These are phyloP conservation scores for Drosophila orosa DNA, from an alignment of 1,140 invertebrate species.

Conservation along the genomic window DNA sequence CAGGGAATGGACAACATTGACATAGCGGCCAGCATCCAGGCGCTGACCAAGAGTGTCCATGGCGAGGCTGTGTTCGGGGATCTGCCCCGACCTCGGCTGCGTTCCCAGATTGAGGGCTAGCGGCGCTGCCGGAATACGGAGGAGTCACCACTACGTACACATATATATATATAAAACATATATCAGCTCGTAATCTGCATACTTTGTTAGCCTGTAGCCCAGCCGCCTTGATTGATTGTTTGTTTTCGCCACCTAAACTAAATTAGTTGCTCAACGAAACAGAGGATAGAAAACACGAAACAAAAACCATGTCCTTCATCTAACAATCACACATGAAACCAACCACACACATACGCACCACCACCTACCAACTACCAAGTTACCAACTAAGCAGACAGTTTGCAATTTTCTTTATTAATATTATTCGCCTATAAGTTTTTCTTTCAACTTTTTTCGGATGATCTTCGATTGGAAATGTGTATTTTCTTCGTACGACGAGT, in stretches of 20 bases:
- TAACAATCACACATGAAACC: constrained; percentile 12
- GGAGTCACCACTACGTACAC: constrained; percentile 67
- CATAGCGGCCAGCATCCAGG: constrained; percentile 94
- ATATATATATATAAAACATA: constrained; percentile 47
- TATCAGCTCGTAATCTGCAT: constrained; percentile 61
- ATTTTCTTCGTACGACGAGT: constrained; percentile 72
- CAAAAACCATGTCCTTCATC: constrained; percentile 20
- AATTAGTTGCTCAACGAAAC: constrained; percentile 75
- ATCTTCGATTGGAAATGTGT: constrained; percentile 76
- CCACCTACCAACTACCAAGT: constrained; percentile 39
- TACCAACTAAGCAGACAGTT: constrained; percentile 52
- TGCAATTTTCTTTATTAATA: constrained; percentile 62
- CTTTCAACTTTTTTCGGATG: constrained; percentile 59
- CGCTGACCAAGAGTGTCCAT: constrained; percentile 93
- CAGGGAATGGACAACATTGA: constrained; percentile 85
- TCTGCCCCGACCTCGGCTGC: constrained; percentile 91
- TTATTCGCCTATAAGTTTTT: constrained; percentile 45
- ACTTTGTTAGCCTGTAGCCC: constrained; percentile 36
- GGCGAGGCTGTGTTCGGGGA: constrained; percentile 93
- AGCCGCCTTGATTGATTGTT: constrained; percentile 33
- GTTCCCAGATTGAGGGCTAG: constrained; percentile 89
- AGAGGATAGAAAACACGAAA: constrained; percentile 32
- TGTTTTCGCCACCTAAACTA: constrained; percentile 68
- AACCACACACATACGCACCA: constrained; percentile 35
- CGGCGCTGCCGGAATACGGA: constrained; percentile 5